Percentiles rank a stretch among this genome's conserved stretches.
These are phyloP conservation scores for Macrochelys suwanniensis DNA, from an alignment of 2,797 vertebrate genomes.

Conservation along the genomic window DNA sequence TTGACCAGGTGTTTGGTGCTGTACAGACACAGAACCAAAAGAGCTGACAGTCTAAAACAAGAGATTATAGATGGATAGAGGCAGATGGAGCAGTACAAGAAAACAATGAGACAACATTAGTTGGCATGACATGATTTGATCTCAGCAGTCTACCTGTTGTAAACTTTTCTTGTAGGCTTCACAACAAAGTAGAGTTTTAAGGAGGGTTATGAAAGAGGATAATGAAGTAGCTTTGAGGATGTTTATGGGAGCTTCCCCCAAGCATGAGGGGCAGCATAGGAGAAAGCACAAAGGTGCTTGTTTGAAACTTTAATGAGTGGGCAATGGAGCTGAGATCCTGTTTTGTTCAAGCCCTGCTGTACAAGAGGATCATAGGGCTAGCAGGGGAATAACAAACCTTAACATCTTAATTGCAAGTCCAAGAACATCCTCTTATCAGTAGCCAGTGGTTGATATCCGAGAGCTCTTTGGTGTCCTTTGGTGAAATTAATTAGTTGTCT, in stretches of 20 bases:
- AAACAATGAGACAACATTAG: no score
- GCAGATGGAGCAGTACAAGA: no score
- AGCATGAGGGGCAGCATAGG: background rate
- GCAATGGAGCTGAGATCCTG: background rate
- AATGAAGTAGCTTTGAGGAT: background rate
- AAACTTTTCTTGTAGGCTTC: no score
- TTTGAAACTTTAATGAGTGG: background rate
- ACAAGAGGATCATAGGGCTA: background rate
- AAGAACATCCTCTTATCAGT: background rate
- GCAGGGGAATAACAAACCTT: background rate
- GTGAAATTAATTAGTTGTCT: background rate
- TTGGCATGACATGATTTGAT: no score
- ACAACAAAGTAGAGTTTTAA: background rate
- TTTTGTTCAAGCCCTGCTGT: background rate
- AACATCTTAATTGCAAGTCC: background rate
- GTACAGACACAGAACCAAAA: background rate
- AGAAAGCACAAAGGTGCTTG: background rate
- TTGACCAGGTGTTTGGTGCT: background rate
- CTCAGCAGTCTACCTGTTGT: no score
- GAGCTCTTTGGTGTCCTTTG: background rate
- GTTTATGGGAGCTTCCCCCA: background rate
- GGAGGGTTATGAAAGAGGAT: background rate
- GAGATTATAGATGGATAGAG: no score
- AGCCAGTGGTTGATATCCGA: background rate
- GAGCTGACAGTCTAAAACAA: background rate